Evolutionary conservation across 2,888 invertebrate species (phyloP), one percentile per base, ranked within the genome.

Genomic region (Hypolimnas misippus): DNA sequence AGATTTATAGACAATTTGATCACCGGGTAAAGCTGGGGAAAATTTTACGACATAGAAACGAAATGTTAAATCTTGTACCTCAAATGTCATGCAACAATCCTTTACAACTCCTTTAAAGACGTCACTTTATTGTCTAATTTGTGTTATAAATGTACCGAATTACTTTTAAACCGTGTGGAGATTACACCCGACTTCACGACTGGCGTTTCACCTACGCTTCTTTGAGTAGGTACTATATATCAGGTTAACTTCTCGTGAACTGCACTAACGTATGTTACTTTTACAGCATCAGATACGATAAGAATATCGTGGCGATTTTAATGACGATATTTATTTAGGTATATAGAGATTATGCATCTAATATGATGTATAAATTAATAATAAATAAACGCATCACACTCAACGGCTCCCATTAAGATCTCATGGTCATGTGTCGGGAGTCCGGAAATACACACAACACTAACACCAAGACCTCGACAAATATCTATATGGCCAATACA

Each of bases 201-300:
- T 71, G 74, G 73, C 78, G 74, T 78, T 77, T 81, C 76, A 76
- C 77, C 79, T 81, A 81, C 79, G 79, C 78, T 82, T 81, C 79
- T 80, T 81, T 68, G 76, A 82, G 77, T 78, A 79, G 78, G 81
- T 75, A 77, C 80, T 75, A 85, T 86, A 81, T 78, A 86, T 87
- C 86, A 86, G 85, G 82, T 83, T 79, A 82, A 84, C 78, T 83
- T 84, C 80, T 86, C 80, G 79, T 84, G 82, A 84, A 82, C 84
- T 81, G 81, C 77, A 79, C 84, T 82, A 84, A 85, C 82, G 78
- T 77, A 71, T 68, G 57, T 62, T 59, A 29, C 25, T 0, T 77
- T 84, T 80, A 76, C 1, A 74, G 0, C 0, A 0, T 19, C 67
- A 81, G 84, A 78, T 44, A 73, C 77, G 79, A 77, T 61, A 63